Evolutionary conservation across 2,888 invertebrate species (phyloP).

Genomic region (Strigamia maritima): DNA sequence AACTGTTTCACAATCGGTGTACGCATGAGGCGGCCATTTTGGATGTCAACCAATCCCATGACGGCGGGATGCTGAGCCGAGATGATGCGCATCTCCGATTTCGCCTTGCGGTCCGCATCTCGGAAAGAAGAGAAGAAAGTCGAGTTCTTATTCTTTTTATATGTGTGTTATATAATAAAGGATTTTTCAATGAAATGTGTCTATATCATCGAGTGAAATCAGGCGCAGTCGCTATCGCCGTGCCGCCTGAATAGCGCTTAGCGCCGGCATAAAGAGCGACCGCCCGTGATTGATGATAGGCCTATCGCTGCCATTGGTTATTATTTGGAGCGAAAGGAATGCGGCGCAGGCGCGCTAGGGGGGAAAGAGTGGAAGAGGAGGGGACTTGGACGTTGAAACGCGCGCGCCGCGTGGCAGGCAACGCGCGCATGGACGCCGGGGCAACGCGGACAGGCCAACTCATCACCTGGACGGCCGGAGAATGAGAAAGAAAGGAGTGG

Average conservation of each 20-base stretch:
- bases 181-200: not conserved
- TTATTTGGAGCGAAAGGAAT: constrained; percentile 40
- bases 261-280: constrained; percentile 36
- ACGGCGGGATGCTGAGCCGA: not conserved
- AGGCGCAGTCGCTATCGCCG: constrained; percentile 31
- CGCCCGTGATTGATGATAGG: constrained; percentile 39
- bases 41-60: not conserved
- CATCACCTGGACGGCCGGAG: constrained; percentile 17
- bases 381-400: not conserved
- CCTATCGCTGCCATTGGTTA: constrained; percentile 39
- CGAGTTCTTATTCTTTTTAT: not conserved
- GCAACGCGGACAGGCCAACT: not conserved
- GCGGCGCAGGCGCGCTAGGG: constrained; percentile 36
- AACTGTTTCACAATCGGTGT: not conserved
- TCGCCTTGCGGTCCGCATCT: too few relatives aligned
- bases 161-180: not conserved
- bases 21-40: not conserved
- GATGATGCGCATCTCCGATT: not conserved
- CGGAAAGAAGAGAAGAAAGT: not conserved
- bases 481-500: constrained; percentile 8
- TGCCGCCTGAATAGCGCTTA: constrained; percentile 35
- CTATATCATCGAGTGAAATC: constrained; percentile 19
- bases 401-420: constrained; percentile 14
- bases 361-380: not conserved
- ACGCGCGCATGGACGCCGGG: not conserved